phyloP scores from a whole-genome alignment of 2,113 vertebrate species.

The Pseudorhombus dupliciocellatus region DNA sequence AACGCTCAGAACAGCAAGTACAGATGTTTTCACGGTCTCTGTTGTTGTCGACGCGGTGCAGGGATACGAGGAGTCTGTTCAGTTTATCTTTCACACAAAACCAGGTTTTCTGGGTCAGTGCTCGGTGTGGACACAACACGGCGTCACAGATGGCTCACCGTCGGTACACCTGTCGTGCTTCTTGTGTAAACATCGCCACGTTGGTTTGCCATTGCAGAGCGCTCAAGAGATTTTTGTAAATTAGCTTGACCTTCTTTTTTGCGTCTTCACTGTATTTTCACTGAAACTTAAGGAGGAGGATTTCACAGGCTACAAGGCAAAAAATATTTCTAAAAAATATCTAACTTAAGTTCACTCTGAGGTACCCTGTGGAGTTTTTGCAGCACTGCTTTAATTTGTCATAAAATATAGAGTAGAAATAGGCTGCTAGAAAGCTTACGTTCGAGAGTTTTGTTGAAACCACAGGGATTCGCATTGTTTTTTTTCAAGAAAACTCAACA shows the following conservation, averaged over 20 bases:
- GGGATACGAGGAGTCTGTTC: not conserved
- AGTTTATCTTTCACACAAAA: not conserved
- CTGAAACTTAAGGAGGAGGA: not conserved
- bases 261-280: not conserved
- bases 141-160: slow-evolving; percentile 46
- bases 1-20: not conserved
- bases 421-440: not conserved
- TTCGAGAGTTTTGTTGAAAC: not conserved
- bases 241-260: slow-evolving; percentile 21
- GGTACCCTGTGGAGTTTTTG: not conserved
- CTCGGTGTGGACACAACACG: slow-evolving; percentile 51
- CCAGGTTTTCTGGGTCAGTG: slow-evolving; percentile 54
- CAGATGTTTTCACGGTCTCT: slow-evolving; percentile 2
- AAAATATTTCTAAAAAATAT: too few species aligned
- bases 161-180: slow-evolving; percentile 39
- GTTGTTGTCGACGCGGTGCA: not conserved
- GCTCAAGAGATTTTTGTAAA: slow-evolving; percentile 3
- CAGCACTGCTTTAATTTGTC: not conserved
- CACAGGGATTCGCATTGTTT: not conserved
- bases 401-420: not conserved
- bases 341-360: too few species aligned
- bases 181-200: slow-evolving; percentile 29
- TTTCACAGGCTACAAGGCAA: not conserved
- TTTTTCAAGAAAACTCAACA: not conserved
- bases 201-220: not conserved